Conservation (phyloP, 2,888 invertebrate species). For the Amiota mariae region DNA sequence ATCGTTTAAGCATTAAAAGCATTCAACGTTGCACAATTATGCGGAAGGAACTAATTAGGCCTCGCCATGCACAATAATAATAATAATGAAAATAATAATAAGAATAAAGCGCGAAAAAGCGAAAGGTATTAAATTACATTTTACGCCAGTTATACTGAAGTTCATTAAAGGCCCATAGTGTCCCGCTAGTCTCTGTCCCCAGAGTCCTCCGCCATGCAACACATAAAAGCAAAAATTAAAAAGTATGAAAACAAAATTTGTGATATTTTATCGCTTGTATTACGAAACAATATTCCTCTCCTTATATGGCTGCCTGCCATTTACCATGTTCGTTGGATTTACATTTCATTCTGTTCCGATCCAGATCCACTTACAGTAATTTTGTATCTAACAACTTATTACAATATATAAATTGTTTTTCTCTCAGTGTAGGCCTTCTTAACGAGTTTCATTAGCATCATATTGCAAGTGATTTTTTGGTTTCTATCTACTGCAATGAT, state of each 20-base stretch:
- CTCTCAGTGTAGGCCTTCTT: no score
- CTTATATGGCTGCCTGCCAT: no score
- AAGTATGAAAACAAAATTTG: slow-evolving; percentile 11
- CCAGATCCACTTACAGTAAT: no score
- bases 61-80: slow-evolving; percentile 26
- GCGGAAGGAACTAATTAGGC: slow-evolving; percentile 61
- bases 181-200: neutral
- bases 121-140: slow-evolving; percentile 28
- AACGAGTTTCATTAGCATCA: slow-evolving; percentile 13
- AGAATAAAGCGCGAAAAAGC: slow-evolving; percentile 18
- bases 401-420: no score
- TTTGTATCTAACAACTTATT: no score
- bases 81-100: slow-evolving; percentile 18
- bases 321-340: no score
- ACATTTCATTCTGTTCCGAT: no score
- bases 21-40: slow-evolving; percentile 47
- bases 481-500: no score
- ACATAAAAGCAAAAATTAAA: neutral
- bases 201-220: neutral
- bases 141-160: slow-evolving; percentile 14
- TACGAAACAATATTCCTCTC: no score
- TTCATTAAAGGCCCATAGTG: slow-evolving; percentile 6
- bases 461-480: neutral
- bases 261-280: neutral
- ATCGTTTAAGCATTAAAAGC: slow-evolving; percentile 5